Evolutionary conservation across 2,797 vertebrate species (phyloP).

Genomic region (Danio aesculapii): DNA sequence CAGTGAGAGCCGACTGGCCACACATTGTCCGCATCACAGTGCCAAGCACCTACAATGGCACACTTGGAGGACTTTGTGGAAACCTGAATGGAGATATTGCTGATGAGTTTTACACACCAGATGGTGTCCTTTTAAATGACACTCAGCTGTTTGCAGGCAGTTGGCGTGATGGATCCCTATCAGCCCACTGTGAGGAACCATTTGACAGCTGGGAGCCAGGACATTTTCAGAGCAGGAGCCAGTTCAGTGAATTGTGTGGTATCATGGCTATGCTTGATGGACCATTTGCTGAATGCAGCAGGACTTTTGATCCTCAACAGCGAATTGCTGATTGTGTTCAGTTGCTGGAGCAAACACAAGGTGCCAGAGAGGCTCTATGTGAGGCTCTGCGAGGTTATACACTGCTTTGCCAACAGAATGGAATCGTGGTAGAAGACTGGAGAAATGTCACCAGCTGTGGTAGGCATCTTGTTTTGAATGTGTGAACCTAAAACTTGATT

Average conservation of each 20-base stretch:
- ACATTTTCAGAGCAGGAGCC: conserved; percentile 26
- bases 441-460: conserved; percentile 71
- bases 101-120: conserved; percentile 69
- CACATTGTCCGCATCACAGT: conserved; percentile 66
- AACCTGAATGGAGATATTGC: conserved; percentile 64
- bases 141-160: conserved; percentile 68
- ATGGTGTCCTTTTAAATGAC: conserved; percentile 45
- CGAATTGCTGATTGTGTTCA: conserved; percentile 60
- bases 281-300: conserved; percentile 70
- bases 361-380: conserved; percentile 64
- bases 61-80: conserved; percentile 74
- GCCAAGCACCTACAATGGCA: conserved; percentile 65
- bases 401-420: conserved; percentile 72
- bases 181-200: conserved; percentile 61
- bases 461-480: conserved; percentile 55
- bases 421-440: conserved; percentile 64
- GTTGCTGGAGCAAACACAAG: conserved; percentile 44
- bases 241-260: conserved; percentile 62
- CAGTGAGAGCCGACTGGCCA: conserved; percentile 70
- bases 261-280: conserved; percentile 62
- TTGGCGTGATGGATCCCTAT: conserved; percentile 64
- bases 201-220: neutral
- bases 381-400: conserved; percentile 67
- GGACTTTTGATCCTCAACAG: conserved; percentile 43
- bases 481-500: neutral